These are phyloP conservation scores for Linurgus olivaceus DNA, from an alignment of 2,797 vertebrate genomes.

Conservation along the genomic window DNA sequence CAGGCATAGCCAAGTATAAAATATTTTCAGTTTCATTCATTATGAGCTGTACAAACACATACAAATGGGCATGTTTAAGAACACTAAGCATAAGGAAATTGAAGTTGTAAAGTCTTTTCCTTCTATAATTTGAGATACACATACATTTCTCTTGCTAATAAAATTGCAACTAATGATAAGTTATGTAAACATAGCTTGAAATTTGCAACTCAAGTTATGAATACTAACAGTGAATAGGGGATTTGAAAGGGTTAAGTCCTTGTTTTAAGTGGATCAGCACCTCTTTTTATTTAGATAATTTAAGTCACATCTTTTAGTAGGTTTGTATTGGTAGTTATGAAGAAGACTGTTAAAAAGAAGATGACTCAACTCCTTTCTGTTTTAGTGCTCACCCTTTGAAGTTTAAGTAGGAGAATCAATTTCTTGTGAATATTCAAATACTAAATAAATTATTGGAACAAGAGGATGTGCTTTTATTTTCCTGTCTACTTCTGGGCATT, in stretches of 20 bases:
- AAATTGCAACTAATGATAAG: not conserved
- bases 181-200: not conserved
- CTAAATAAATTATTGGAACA: not conserved
- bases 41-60: not conserved
- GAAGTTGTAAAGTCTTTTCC: not conserved
- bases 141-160: not conserved
- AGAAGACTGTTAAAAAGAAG: not conserved
- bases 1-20: not conserved
- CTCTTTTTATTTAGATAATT: not conserved
- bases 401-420: not conserved
- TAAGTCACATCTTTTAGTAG: not conserved
- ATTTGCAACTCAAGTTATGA: not conserved
- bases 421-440: not conserved
- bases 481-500: not conserved
- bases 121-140: not conserved
- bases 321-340: not conserved
- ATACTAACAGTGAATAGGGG: accelerated
- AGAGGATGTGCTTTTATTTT: not conserved
- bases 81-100: not conserved
- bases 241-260: not conserved
- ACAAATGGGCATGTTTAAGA: not conserved
- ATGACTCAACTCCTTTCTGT: not conserved
- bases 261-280: not conserved
- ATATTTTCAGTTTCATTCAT: not conserved
- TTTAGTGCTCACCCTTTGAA: not conserved